Conservation (phyloP, 92 coral and sea anemone species). For the Parazoanthus swiftii region DNA sequence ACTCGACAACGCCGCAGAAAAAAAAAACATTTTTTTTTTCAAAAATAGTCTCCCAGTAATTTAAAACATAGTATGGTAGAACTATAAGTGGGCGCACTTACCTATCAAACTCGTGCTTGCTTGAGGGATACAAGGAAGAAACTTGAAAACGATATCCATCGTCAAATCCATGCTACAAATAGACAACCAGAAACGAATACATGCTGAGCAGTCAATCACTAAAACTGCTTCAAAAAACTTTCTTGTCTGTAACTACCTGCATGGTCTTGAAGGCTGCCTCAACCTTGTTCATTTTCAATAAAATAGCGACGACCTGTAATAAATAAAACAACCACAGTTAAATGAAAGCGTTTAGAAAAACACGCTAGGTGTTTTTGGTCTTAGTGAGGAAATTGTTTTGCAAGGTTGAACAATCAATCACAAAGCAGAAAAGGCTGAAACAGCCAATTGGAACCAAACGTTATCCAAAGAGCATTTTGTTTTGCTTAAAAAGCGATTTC, state of each 20-base stretch:
- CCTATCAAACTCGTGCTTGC: slow-evolving; percentile 13
- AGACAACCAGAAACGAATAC: neutral
- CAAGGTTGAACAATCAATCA: too few species aligned
- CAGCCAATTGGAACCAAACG: too few species aligned
- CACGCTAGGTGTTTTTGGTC: neutral
- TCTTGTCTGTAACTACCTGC: neutral
- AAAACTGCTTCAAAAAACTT: too few species aligned
- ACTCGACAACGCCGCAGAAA: too few species aligned
- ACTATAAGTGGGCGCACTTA: neutral
- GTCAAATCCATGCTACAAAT: slow-evolving; percentile 17
- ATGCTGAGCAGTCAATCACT: neutral
- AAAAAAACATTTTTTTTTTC: too few species aligned
- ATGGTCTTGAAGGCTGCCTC: neutral
- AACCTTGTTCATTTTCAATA: slow-evolving; percentile 5
- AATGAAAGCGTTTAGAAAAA: neutral
- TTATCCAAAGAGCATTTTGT: too few species aligned
- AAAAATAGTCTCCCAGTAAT: too few species aligned
- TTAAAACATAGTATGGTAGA: too few species aligned
- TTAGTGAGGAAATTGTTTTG: too few species aligned
- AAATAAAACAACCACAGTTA: too few species aligned
- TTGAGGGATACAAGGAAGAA: neutral
- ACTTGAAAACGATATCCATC: slow-evolving; percentile 23
- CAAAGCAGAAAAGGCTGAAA: too few species aligned
- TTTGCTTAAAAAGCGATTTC: too few species aligned
- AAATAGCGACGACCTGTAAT: neutral